Conservation (phyloP, 2,797 vertebrate genomes). For the Bradypodion ventrale region DNA sequence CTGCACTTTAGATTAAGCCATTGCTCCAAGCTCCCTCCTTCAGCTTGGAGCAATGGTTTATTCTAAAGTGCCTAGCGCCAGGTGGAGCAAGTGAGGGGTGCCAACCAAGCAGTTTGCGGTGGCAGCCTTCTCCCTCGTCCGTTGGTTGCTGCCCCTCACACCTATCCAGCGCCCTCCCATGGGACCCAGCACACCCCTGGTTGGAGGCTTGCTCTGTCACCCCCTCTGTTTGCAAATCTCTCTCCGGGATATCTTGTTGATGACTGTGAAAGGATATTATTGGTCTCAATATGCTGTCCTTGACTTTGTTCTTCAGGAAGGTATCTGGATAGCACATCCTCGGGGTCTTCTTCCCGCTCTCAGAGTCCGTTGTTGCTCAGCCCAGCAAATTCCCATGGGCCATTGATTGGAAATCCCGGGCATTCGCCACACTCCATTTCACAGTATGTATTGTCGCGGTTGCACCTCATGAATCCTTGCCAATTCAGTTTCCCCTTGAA, state of each 20-base stretch:
- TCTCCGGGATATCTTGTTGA: neutral
- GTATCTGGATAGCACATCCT: constrained; percentile 88
- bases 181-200: too few relatives aligned
- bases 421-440: constrained; percentile 75
- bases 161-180: too few relatives aligned
- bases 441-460: constrained; percentile 65
- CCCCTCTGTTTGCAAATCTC: neutral
- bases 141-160: too few relatives aligned
- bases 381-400: constrained; percentile 80
- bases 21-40: too few relatives aligned
- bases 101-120: too few relatives aligned
- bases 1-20: too few relatives aligned
- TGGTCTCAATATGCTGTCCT: constrained; percentile 19
- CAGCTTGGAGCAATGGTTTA: too few relatives aligned
- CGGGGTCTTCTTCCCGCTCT: constrained; percentile 88
- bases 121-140: too few relatives aligned
- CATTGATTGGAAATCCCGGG: constrained; percentile 70
- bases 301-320: constrained; percentile 67
- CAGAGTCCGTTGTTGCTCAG: constrained; percentile 89
- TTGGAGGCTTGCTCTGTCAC: neutral
- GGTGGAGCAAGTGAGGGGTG: too few relatives aligned
- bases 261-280: neutral
- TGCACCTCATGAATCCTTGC: too few relatives aligned
- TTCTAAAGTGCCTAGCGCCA: too few relatives aligned
- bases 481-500: too few relatives aligned